Evolutionary conservation across 2,113 vertebrate genomes (phyloP).

Genomic region (Stegostoma tigrinum): DNA sequence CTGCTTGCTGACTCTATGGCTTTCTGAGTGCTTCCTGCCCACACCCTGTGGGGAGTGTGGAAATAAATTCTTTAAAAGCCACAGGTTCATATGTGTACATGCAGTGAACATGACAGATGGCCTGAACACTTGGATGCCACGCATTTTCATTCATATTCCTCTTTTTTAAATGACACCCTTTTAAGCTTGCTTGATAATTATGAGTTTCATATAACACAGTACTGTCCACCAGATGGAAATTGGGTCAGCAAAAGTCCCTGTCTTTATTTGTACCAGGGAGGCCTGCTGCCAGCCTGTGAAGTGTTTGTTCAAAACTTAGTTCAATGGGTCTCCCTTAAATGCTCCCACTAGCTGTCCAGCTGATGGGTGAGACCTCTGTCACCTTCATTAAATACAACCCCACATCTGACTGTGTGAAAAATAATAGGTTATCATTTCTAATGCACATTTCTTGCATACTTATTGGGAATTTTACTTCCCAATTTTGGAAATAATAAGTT

Average conservation of each 20-base stretch:
- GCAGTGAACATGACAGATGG: not conserved
- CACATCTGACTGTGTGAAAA: not conserved
- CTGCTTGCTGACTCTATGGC: no score
- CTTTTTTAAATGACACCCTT: not conserved
- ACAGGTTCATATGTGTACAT: not conserved
- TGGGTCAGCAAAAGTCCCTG: not conserved
- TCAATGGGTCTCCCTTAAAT: no score
- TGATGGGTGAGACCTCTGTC: no score
- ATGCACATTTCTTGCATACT: not conserved
- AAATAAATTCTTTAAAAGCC: no score
- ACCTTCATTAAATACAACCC: no score
- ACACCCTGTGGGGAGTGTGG: no score
- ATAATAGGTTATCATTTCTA: not conserved
- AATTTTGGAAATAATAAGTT: not conserved
- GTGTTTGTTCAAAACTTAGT: no score
- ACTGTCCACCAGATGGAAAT: not conserved
- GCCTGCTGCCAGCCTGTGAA: no score
- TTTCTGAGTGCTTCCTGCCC: no score
- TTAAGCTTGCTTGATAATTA: not conserved
- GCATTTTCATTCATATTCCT: not conserved
- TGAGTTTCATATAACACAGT: not conserved
- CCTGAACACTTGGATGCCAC: not conserved
- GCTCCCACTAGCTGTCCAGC: no score
- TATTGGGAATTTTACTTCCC: not conserved
- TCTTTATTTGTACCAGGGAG: not conserved